Percentiles rank a stretch among this genome's conserved stretches.
Evolutionary conservation across 1,140 invertebrate species (phyloP).

Genomic region (Telenomus remus): DNA sequence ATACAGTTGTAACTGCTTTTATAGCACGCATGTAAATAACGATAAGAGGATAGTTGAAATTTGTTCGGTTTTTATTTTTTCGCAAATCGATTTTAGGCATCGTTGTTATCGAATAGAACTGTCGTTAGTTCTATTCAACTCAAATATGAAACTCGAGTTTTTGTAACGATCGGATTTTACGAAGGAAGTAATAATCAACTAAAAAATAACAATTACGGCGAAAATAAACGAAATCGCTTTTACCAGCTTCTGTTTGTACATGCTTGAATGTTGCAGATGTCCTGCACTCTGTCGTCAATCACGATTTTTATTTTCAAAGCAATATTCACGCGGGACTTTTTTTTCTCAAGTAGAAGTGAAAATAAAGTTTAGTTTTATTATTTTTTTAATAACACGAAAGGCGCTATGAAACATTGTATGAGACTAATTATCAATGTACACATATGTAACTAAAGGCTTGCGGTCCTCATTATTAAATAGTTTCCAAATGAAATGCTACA

Average conservation of each 20-base stretch:
- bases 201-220: conserved; percentile 9
- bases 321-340: conserved; percentile 21
- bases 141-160: conserved; percentile 22
- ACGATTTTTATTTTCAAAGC: conserved; percentile 5
- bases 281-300: background rate
- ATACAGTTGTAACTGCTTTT: conserved; percentile 36
- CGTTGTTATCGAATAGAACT: conserved; percentile 27
- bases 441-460: conserved; percentile 18
- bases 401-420: conserved; percentile 26
- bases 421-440: conserved; percentile 41
- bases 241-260: conserved; percentile 11
- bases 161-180: conserved; percentile 32
- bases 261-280: no score
- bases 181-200: no score
- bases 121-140: conserved; percentile 41
- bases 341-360: conserved; percentile 17
- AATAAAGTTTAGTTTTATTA: conserved; percentile 15
- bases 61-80: background rate
- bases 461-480: background rate
- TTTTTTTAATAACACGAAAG: conserved; percentile 13
- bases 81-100: conserved; percentile 25
- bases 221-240: conserved; percentile 7
- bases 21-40: conserved; percentile 22
- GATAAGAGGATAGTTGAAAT: background rate
- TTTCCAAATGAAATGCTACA: background rate